These are phyloP conservation scores for Lonchura striata DNA, from an alignment of 2,113 vertebrate genomes.

Conservation along the genomic window DNA sequence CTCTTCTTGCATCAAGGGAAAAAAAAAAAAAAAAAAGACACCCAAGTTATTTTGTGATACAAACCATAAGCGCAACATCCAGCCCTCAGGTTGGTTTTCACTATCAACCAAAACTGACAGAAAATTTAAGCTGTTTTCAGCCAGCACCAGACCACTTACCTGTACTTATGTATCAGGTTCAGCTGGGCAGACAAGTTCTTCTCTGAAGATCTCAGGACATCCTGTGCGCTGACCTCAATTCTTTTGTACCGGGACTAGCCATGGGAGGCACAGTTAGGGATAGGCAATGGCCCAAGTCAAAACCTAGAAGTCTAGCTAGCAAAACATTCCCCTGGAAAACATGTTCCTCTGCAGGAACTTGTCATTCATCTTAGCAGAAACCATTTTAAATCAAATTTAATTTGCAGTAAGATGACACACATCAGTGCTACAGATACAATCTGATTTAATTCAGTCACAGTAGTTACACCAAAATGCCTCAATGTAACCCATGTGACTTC, in stretches of 20 bases:
- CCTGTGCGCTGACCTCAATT: slow-evolving; percentile 64
- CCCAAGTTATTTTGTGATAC: background rate
- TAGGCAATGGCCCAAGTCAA: background rate
- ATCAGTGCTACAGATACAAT: rapidly evolving
- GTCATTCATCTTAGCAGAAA: background rate
- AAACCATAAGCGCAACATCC: rapidly evolving
- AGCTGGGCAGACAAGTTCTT: slow-evolving; percentile 74
- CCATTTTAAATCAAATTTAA: background rate
- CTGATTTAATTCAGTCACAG: background rate
- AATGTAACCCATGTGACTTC: rapidly evolving
- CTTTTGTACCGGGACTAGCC: slow-evolving; percentile 68
- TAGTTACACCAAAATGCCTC: background rate
- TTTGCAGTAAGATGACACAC: background rate
- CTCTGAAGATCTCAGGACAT: slow-evolving; percentile 68
- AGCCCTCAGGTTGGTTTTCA: background rate
- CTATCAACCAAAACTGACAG: background rate
- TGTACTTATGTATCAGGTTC: slow-evolving; percentile 75
- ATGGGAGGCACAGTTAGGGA: background rate
- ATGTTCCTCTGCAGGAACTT: rapidly evolving
- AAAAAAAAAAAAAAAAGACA: background rate
- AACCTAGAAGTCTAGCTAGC: background rate
- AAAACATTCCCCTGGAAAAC: background rate
- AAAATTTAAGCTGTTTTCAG: background rate
- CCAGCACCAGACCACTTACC: slow-evolving; percentile 55
- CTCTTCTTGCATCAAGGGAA: background rate